Percentiles rank a stretch among this genome's conserved stretches.
Conservation (phyloP, 2,113 vertebrate species). For the Callocephalon fimbriatum region DNA sequence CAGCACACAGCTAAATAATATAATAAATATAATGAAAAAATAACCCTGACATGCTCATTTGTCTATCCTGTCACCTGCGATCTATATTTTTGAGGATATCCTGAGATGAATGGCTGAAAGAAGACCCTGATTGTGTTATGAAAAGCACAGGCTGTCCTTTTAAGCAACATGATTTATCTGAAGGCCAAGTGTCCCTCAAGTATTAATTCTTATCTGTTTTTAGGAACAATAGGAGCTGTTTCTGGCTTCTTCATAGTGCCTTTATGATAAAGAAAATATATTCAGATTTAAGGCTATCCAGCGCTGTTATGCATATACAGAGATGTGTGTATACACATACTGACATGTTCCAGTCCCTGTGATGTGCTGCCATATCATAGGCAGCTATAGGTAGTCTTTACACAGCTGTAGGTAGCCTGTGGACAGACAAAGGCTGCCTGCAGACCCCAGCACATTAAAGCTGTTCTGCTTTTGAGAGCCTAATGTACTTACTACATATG, state of each 20-base stretch:
- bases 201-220: neutral
- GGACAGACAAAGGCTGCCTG: neutral
- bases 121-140: neutral
- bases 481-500: neutral
- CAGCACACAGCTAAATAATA: neutral
- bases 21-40: slow-evolving; percentile 28
- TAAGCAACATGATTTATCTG: slow-evolving; percentile 10
- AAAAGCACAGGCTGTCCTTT: slow-evolving; percentile 6
- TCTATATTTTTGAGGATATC: slow-evolving; percentile 27
- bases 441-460: neutral
- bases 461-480: neutral
- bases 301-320: neutral
- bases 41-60: slow-evolving; percentile 10
- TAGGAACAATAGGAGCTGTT: neutral
- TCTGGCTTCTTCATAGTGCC: neutral
- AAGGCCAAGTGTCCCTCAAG: neutral
- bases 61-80: slow-evolving; percentile 10
- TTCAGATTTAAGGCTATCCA: neutral
- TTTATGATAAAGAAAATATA: neutral
- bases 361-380: neutral
- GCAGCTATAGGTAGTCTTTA: neutral
- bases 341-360: neutral
- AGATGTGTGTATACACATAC: neutral
- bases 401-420: neutral
- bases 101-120: slow-evolving; percentile 13